A percentile compares a stretch with the other conserved stretches of the same genome.
Conservation (phyloP, 2,888 invertebrate genomes). For the Panorpa germanica region DNA sequence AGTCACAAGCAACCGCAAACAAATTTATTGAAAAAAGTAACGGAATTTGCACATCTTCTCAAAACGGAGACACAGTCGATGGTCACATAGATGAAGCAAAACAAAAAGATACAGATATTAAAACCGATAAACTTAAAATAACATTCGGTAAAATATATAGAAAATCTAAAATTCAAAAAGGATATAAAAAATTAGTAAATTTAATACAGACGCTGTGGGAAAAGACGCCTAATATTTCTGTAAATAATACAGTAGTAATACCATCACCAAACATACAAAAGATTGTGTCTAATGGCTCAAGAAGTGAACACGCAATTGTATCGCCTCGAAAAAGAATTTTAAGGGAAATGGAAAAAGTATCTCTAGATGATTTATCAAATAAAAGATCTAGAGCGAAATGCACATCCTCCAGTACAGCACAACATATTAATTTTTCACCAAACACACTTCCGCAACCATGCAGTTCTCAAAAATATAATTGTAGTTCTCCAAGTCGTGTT, state of each 20-base stretch:
- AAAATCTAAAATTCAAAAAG: too few relatives aligned
- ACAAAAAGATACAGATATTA: slow-evolving; percentile 9
- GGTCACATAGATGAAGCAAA: too few relatives aligned
- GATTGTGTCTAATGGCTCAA: too few relatives aligned
- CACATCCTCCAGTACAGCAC: slow-evolving; percentile 20
- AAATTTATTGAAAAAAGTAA: too few relatives aligned
- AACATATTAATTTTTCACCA: slow-evolving; percentile 19
- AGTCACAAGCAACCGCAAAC: too few relatives aligned
- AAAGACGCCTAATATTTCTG: slow-evolving; percentile 13
- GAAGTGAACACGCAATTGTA: slow-evolving; percentile 34
- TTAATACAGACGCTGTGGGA: slow-evolving; percentile 15
- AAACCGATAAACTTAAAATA: slow-evolving; percentile 8
- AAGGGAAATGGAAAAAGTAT: slow-evolving; percentile 62
- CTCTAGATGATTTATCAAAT: slow-evolving; percentile 43
- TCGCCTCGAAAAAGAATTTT: slow-evolving; percentile 70
- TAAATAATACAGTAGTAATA: slow-evolving; percentile 18
- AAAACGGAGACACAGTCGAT: too few relatives aligned
- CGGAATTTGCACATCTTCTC: too few relatives aligned
- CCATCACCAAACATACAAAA: slow-evolving; percentile 18
- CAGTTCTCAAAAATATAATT: slow-evolving; percentile 23
- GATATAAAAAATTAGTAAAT: too few relatives aligned
- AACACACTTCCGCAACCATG: slow-evolving; percentile 18
- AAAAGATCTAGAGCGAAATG: slow-evolving; percentile 36
- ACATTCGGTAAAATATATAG: too few relatives aligned
- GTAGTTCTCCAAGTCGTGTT: too few relatives aligned